phyloP scores from a whole-genome alignment of 2,113 vertebrate genomes.

The Sphyrna mokarran region DNA sequence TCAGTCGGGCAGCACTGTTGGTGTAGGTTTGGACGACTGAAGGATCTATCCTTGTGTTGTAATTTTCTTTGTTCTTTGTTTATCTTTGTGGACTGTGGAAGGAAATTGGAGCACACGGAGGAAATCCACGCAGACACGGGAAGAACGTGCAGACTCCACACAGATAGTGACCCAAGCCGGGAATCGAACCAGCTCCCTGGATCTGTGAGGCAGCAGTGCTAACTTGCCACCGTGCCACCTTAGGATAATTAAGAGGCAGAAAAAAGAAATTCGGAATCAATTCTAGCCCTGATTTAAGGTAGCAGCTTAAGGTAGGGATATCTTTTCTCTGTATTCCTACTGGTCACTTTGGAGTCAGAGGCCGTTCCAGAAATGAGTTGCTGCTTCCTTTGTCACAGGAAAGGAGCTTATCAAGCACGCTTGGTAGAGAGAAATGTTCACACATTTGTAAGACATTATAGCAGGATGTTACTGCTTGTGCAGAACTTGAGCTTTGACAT shows the following conservation, averaged over 20 bases:
- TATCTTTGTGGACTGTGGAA: too few species aligned
- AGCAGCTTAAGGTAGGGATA: neutral
- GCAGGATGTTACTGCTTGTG: constrained; percentile 30
- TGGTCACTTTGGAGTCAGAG: neutral
- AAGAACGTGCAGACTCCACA: too few species aligned
- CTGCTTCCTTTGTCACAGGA: neutral
- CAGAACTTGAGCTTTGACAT: constrained; percentile 30
- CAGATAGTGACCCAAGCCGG: too few species aligned
- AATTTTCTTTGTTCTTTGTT: too few species aligned
- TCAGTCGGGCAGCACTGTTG: too few species aligned
- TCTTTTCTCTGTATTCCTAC: neutral
- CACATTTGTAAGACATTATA: constrained; percentile 34
- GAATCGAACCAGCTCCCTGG: too few species aligned
- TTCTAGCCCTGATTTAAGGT: neutral
- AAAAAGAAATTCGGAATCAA: neutral
- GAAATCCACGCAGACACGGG: too few species aligned
- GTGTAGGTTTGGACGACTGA: too few species aligned
- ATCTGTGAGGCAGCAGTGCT: too few species aligned
- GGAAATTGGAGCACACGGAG: too few species aligned
- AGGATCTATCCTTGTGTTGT: too few species aligned
- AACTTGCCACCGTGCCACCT: too few species aligned
- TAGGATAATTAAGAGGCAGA: neutral
- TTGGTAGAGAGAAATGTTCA: constrained; percentile 15
- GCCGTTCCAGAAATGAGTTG: neutral
- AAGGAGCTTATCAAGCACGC: neutral